phyloP scores from a whole-genome alignment of 2,888 invertebrate species.

The Sisyra terminalis region DNA sequence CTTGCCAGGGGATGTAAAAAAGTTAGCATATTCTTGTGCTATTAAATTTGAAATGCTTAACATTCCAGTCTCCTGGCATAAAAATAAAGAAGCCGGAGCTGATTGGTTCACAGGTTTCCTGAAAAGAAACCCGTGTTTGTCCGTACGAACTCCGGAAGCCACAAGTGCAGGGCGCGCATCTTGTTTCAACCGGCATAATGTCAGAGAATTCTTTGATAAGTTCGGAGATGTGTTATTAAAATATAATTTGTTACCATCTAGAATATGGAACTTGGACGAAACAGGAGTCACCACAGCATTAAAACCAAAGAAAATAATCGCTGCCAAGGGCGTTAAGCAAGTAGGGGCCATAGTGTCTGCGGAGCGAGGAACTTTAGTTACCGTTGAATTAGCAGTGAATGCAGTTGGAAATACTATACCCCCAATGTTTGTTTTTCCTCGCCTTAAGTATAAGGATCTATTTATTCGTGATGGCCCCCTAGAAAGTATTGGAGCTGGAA shows the following conservation, averaged over 20 bases:
- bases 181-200: slow-evolving; percentile 10
- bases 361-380: slow-evolving; percentile 14
- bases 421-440: slow-evolving; percentile 18
- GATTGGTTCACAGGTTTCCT: slow-evolving; percentile 13
- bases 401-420: slow-evolving; percentile 15
- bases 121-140: slow-evolving; percentile 12
- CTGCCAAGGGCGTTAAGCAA: slow-evolving; percentile 10
- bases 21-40: slow-evolving; percentile 12
- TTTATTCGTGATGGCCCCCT: slow-evolving; percentile 16
- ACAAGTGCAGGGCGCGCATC: slow-evolving; percentile 14
- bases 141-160: slow-evolving; percentile 15
- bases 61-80: slow-evolving; percentile 11
- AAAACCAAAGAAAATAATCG: slow-evolving; percentile 5
- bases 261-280: slow-evolving; percentile 7
- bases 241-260: slow-evolving; percentile 1
- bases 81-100: slow-evolving; percentile 10
- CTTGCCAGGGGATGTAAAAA: slow-evolving; percentile 11
- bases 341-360: slow-evolving; percentile 10
- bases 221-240: background rate
- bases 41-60: slow-evolving; percentile 9
- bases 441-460: slow-evolving; percentile 14
- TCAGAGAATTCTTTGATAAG: slow-evolving; percentile 1
- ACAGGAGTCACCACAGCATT: slow-evolving; percentile 6
- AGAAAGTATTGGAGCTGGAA: slow-evolving; percentile 18
- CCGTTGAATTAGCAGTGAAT: slow-evolving; percentile 13